Base-by-base conservation (phyloP, 2,113 vertebrate genomes). In the Rissa tridactyla region DNA sequence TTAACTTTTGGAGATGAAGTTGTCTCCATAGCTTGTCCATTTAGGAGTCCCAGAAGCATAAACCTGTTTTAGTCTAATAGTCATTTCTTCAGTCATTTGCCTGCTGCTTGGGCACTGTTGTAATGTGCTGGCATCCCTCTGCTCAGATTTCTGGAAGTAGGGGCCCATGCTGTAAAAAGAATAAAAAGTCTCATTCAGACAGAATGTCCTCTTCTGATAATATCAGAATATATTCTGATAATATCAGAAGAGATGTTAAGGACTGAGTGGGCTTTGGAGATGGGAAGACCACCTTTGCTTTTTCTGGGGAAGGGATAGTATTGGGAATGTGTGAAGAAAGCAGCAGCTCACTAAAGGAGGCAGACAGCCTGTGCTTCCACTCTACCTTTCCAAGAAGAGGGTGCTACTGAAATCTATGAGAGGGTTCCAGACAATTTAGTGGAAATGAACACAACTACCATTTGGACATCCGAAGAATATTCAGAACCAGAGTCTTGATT, bases 31-130 rank as follows among this genome's bases (percentile, higher is more conserved):
- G 17, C 17, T 36, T 77, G 12, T 64, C 55, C 4, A 47, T 46
- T 86, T 72, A 68, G 32, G 20, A 76, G 38, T 80, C 5, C 19
- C 49, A 81, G 34, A 69, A 77, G 6, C n/a, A 86, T 80, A 68
- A 88, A 82, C 7, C 36, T 82, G 4, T 80, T 76, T 86, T 25
- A 72, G 18, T 49, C 16, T 54, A 54, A 8, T 38, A 62, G 57
- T 60, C 0, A 38, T 77, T 81, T 83, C 30, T 84, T 91, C 30
- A 55, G 0, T 40, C 2, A 0, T 81, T 64, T 86, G 22, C 55
- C 36, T 86, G 26, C 54, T 57, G 29, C 20, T 40, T 83, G 9
- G 29, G 73, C 46, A 52, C 34, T 62, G 44, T 26, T 90, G n/a
- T 21, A 68, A 40, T 36, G 25, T 44, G 17, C 17, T 36, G 34